These are phyloP conservation scores for Heteractis magnifica DNA, from an alignment of 92 coral and sea anemone genomes.

Conservation along the genomic window DNA sequence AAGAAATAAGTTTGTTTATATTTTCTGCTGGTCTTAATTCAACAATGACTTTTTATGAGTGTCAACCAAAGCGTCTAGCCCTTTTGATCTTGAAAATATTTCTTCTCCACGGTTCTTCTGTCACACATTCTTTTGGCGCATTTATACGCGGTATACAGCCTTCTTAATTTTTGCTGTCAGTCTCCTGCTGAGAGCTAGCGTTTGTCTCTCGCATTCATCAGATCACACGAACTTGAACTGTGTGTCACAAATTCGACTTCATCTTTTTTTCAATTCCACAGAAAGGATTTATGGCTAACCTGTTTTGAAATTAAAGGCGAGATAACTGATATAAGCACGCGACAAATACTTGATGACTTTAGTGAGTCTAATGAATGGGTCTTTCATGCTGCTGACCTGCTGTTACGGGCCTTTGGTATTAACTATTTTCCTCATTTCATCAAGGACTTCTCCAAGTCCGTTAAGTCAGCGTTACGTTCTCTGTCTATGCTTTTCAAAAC, in stretches of 20 bases:
- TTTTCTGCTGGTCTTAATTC: background rate
- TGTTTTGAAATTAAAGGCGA: background rate
- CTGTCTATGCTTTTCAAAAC: background rate
- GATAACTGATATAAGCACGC: background rate
- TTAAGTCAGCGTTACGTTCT: background rate
- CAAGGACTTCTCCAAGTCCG: background rate
- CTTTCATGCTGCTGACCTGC: constrained; percentile 1
- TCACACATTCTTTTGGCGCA: background rate
- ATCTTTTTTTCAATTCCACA: background rate
- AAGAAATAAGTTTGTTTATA: no score
- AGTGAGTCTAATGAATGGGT: background rate
- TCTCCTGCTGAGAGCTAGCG: background rate
- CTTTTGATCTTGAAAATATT: background rate
- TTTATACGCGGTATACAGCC: background rate
- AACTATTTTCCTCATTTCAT: background rate
- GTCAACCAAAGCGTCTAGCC: background rate
- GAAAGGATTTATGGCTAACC: background rate
- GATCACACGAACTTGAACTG: background rate
- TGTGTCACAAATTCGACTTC: background rate
- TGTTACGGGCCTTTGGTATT: background rate
- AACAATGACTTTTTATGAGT: constrained; percentile 4
- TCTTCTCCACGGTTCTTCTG: background rate
- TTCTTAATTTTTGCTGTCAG: background rate
- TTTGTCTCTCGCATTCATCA: background rate
- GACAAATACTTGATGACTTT: background rate